phyloP scores from a whole-genome alignment of 2,113 vertebrate species.

The Carettochelys insculpta region DNA sequence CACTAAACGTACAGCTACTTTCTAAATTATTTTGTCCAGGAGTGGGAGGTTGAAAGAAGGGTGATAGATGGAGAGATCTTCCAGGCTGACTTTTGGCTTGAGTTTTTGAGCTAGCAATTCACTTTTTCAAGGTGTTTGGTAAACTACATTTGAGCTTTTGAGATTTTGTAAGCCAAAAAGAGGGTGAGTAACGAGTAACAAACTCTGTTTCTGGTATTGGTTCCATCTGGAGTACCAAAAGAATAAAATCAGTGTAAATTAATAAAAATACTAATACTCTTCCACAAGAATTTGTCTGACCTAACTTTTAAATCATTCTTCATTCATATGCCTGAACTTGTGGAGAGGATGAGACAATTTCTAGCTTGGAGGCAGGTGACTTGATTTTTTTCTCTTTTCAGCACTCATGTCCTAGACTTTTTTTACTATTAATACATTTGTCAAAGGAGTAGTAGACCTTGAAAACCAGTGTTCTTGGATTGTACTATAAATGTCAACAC shows the following conservation, averaged over 20 bases:
- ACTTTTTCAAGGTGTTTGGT: background rate
- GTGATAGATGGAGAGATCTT: background rate
- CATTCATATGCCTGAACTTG: background rate
- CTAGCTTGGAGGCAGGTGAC: constrained; percentile 14
- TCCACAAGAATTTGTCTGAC: background rate
- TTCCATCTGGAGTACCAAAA: background rate
- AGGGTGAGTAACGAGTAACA: background rate
- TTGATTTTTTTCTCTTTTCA: constrained; percentile 29
- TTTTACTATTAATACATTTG: background rate
- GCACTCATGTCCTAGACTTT: constrained; percentile 5
- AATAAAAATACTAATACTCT: background rate
- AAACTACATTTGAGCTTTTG: background rate
- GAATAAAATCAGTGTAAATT: background rate
- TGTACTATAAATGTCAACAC: constrained; percentile 51
- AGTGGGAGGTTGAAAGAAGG: background rate
- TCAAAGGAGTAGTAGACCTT: constrained; percentile 41
- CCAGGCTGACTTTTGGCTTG: background rate
- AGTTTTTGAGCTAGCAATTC: background rate
- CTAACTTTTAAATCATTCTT: background rate
- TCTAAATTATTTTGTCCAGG: background rate
- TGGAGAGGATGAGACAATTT: background rate
- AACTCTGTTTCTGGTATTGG: background rate
- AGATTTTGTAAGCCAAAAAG: background rate
- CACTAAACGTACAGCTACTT: background rate
- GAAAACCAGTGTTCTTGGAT: constrained; percentile 40